A percentile compares a stretch with the other conserved stretches of the same genome.
These are phyloP conservation scores for Drosophila anomelani DNA, from an alignment of 2,888 invertebrate species.

Conservation along the genomic window DNA sequence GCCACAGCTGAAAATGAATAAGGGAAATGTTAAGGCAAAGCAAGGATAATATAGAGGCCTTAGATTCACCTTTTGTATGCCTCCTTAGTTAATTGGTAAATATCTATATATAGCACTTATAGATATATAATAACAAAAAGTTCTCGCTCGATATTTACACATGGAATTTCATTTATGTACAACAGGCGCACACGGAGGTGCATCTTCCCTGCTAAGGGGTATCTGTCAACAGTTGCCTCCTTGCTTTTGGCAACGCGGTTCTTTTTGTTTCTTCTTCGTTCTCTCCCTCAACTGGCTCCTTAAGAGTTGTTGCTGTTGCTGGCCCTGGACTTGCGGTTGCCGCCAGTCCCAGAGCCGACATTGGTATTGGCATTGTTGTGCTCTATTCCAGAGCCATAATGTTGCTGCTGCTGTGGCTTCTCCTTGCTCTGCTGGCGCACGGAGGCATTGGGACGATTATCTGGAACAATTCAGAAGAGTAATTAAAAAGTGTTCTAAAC, in stretches of 20 bases:
- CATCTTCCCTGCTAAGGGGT: conserved; percentile 37
- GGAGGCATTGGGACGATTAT: conserved; percentile 73
- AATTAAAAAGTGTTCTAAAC: not conserved
- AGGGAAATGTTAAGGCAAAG: too few species aligned
- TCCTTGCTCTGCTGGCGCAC: conserved; percentile 69
- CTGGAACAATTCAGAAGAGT: not conserved
- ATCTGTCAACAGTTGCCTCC: conserved; percentile 33
- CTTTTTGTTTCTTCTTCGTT: conserved; percentile 39
- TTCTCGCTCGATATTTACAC: conserved; percentile 67
- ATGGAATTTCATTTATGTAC: conserved; percentile 74
- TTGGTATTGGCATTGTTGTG: conserved; percentile 44
- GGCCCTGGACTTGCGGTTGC: conserved; percentile 81
- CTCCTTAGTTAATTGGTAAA: conserved; percentile 72
- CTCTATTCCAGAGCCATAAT: conserved; percentile 44
- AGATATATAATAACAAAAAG: conserved; percentile 69
- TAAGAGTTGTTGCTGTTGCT: conserved; percentile 65
- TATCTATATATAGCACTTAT: conserved; percentile 74
- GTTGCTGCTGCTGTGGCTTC: conserved; percentile 50
- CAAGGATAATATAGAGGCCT: too few species aligned
- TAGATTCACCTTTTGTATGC: conserved; percentile 66
- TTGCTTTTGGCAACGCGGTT: conserved; percentile 64
- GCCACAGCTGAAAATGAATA: conserved; percentile 29
- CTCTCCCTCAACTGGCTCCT: conserved; percentile 29
- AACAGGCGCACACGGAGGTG: conserved; percentile 52
- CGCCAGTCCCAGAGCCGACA: conserved; percentile 53